These are phyloP conservation scores for Limenitis arthemis DNA, from an alignment of 2,888 invertebrate genomes.

Conservation along the genomic window DNA sequence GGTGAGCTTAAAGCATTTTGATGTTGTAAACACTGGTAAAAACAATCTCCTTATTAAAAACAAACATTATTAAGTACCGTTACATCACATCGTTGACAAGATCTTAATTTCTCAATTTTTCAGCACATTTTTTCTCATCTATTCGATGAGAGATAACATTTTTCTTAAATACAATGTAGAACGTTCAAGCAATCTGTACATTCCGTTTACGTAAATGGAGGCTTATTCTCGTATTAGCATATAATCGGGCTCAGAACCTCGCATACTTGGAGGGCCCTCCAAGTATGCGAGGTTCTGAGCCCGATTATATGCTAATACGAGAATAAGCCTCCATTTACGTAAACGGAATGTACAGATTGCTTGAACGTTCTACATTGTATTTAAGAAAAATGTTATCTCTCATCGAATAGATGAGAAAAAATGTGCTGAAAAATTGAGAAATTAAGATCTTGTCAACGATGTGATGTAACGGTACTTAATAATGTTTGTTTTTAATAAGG, in stretches of 20 bases:
- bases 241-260: slow-evolving; percentile 37
- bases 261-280: slow-evolving; percentile 34
- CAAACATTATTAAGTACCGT: background rate
- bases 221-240: slow-evolving; percentile 51
- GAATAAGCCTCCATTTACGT: slow-evolving; percentile 40
- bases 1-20: background rate
- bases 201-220: slow-evolving; percentile 37
- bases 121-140: too few species aligned
- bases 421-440: too few species aligned
- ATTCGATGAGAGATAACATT: background rate
- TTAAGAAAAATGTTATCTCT: background rate
- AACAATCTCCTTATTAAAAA: background rate
- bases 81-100: background rate
- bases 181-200: slow-evolving; percentile 22
- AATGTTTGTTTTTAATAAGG: background rate
- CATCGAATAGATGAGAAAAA: too few species aligned
- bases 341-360: slow-evolving; percentile 30
- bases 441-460: background rate
- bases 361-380: slow-evolving; percentile 1
- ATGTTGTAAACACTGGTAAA: background rate
- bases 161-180: background rate
- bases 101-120: too few species aligned
- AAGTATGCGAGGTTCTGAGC: slow-evolving; percentile 24
- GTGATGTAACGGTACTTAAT: background rate
- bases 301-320: slow-evolving; percentile 57